Evolutionary conservation across 2,888 invertebrate genomes (phyloP).

Genomic region (Abrostola triplasia): DNA sequence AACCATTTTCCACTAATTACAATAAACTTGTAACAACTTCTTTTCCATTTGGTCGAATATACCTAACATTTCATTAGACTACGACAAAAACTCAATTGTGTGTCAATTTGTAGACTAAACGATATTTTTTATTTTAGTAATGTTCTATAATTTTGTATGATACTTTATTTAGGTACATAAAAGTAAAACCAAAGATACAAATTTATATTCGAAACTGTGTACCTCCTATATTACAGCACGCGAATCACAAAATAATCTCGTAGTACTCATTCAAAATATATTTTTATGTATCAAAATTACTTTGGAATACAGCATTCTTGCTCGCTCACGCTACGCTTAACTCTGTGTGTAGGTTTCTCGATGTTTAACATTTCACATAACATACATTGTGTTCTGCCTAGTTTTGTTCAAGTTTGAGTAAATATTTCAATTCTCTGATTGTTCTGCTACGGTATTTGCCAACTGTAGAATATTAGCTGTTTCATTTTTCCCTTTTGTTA

Average conservation of each 20-base stretch:
- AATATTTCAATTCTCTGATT: conserved; percentile 60
- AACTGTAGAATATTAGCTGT: conserved; percentile 49
- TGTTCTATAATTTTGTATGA: no score
- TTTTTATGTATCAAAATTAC: conserved; percentile 20
- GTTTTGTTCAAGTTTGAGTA: conserved; percentile 58
- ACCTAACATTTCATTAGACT: no score
- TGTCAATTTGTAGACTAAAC: no score
- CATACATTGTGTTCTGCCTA: conserved; percentile 55
- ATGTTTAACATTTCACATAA: conserved; percentile 59
- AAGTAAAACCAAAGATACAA: no score
- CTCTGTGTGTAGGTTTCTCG: conserved; percentile 51
- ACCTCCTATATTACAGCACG: no score
- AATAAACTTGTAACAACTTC: no score
- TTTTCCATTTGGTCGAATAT: no score
- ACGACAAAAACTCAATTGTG: no score
- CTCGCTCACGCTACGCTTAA: conserved; percentile 48
- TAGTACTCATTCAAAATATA: conserved; percentile 22
- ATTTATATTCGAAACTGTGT: no score
- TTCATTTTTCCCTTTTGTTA: conserved; percentile 52
- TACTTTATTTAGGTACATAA: no score
- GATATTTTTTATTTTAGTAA: no score
- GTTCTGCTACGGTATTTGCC: conserved; percentile 52
- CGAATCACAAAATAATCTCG: not conserved
- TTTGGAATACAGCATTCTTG: conserved; percentile 39
- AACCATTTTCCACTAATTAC: not conserved